Conservation (phyloP, 2,888 invertebrate genomes). For the Meta bourneti region DNA sequence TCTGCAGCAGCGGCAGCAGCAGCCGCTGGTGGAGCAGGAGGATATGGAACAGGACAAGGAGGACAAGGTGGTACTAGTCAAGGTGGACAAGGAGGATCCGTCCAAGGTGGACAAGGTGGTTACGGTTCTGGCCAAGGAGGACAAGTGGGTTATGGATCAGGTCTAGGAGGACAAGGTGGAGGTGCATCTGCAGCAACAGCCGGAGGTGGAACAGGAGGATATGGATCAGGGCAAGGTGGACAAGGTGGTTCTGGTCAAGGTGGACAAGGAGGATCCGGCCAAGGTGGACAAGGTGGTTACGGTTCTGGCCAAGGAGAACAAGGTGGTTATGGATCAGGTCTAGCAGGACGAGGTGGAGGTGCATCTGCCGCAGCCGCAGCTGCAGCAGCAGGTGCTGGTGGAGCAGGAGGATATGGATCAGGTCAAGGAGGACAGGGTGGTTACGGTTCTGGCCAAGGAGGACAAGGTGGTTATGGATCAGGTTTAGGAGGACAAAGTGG, state of each 20-base stretch:
- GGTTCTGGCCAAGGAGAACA: neutral
- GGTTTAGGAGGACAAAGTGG: neutral
- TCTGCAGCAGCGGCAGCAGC: no score
- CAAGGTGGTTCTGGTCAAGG: neutral
- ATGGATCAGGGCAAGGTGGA: neutral
- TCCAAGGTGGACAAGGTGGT: neutral
- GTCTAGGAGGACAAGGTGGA: neutral
- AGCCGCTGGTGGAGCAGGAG: neutral
- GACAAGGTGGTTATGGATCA: neutral
- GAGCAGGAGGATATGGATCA: neutral
- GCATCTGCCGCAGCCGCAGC: neutral
- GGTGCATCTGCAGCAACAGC: neutral
- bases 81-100: no score
- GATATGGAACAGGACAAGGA: no score
- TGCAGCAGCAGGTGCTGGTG: no score
- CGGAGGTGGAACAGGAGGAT: neutral
- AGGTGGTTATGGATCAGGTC: neutral
- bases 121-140: no score
- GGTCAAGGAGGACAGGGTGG: slow-evolving; percentile 6
- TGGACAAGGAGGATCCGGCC: neutral
- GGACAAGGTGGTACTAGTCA: no score
- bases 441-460: neutral
- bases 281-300: neutral
- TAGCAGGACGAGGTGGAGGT: neutral
- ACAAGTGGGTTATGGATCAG: no score